Conservation (phyloP, 2,888 invertebrate genomes). For the Dryobotodes eremita region DNA sequence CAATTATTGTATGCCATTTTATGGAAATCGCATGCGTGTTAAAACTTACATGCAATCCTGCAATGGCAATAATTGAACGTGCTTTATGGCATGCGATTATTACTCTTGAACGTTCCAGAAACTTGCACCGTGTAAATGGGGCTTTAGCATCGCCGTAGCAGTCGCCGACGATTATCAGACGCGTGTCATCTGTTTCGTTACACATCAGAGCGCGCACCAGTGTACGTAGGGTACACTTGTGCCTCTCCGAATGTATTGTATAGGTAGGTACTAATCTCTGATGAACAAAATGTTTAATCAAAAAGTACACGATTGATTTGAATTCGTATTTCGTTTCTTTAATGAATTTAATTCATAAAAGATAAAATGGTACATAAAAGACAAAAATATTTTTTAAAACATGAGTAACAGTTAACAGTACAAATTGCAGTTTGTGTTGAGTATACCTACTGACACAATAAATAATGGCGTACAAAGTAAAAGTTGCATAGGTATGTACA, state of each 20-base stretch:
- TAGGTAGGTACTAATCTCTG: constrained; percentile 3
- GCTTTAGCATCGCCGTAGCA: not conserved
- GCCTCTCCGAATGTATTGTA: not conserved
- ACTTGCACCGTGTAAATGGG: too few species aligned
- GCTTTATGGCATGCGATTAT: too few species aligned
- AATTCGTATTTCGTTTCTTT: not conserved
- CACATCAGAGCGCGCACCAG: not conserved
- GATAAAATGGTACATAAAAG: too few species aligned
- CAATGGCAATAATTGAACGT: too few species aligned
- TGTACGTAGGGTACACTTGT: too few species aligned
- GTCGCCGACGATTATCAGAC: constrained; percentile 46
- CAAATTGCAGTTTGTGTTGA: not conserved
- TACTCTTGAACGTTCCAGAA: too few species aligned
- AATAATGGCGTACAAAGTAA: not conserved
- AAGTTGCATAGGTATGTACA: not conserved
- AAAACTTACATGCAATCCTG: too few species aligned
- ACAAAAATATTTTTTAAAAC: not conserved
- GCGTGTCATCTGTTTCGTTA: constrained; percentile 61
- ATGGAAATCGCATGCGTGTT: too few species aligned
- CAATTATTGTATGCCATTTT: too few species aligned
- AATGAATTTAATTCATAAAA: not conserved
- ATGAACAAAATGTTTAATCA: constrained; percentile 1
- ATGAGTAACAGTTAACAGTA: not conserved
- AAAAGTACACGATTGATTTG: not conserved
- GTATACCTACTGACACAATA: not conserved